Percentiles rank a stretch among this genome's conserved stretches.
phyloP scores from a whole-genome alignment of 2,888 invertebrate species.

The Aspidiotus rigidus region DNA sequence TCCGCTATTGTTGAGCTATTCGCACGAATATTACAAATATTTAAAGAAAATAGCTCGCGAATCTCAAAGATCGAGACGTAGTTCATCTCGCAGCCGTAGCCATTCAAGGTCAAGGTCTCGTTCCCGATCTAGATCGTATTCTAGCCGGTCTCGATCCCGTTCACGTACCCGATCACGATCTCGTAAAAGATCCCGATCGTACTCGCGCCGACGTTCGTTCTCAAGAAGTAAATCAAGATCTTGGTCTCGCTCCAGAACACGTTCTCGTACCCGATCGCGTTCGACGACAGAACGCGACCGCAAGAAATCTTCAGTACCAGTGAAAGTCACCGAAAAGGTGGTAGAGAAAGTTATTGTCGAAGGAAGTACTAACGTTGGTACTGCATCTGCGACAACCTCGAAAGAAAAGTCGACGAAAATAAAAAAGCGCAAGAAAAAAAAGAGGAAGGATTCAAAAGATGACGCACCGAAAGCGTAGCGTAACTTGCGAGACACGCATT shows the following conservation, averaged over 20 bases:
- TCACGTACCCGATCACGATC: constrained; percentile 41
- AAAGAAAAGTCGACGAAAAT: too few species aligned
- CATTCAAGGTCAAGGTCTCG: constrained; percentile 36
- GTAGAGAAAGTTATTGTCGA: constrained; percentile 36
- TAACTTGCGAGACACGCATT: too few species aligned
- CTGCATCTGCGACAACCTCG: too few species aligned
- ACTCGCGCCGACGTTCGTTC: constrained; percentile 35
- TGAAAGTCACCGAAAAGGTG: constrained; percentile 32
- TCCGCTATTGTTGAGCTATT: constrained; percentile 36
- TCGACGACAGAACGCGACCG: constrained; percentile 8
- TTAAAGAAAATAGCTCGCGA: constrained; percentile 50
- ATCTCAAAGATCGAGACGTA: constrained; percentile 42
- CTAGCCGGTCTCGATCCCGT: constrained; percentile 41
- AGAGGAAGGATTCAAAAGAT: too few species aligned
- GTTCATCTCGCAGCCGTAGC: constrained; percentile 10
- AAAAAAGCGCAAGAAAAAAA: too few species aligned
- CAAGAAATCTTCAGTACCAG: not conserved
- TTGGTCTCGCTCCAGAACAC: constrained; percentile 30
- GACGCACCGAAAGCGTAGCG: too few species aligned
- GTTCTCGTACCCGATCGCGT: constrained; percentile 36
- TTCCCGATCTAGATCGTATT: constrained; percentile 43
- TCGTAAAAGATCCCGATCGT: constrained; percentile 42
- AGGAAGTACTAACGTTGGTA: constrained; percentile 21
- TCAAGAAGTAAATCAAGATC: constrained; percentile 36
- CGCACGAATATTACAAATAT: constrained; percentile 41